These are phyloP conservation scores for Embidobia sp. DNA, from an alignment of 2,888 invertebrate species.

Conservation along the genomic window DNA sequence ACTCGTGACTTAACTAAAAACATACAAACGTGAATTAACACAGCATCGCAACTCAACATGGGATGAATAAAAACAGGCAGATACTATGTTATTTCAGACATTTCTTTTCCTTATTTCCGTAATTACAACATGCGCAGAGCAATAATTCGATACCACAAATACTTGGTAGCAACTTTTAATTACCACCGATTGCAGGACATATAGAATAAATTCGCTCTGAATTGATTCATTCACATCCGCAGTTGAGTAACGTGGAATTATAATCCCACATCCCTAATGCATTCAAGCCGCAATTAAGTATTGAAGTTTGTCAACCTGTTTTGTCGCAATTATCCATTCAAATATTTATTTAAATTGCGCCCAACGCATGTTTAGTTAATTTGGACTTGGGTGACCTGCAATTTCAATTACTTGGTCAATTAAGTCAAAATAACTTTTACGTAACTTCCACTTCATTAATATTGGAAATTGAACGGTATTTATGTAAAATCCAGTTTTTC, in stretches of 20 bases:
- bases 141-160: conserved; percentile 30
- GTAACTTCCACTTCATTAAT: too few species aligned
- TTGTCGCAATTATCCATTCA: conserved; percentile 24
- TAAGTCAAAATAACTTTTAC: too few species aligned
- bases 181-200: conserved; percentile 12
- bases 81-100: conserved; percentile 27
- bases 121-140: conserved; percentile 21
- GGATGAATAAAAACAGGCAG: conserved; percentile 4
- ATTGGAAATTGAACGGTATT: too few species aligned
- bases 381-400: background rate
- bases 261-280: conserved; percentile 20
- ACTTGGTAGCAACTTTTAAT: conserved; percentile 37
- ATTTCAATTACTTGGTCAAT: too few species aligned
- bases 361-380: conserved; percentile 23
- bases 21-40: conserved; percentile 26
- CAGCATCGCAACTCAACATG: background rate
- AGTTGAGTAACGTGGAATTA: conserved; percentile 28
- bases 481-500: too few species aligned
- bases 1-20: conserved; percentile 33
- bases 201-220: conserved; percentile 13
- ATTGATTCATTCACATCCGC: conserved; percentile 47
- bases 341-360: conserved; percentile 22
- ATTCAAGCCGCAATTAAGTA: conserved; percentile 5
- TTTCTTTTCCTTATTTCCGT: conserved; percentile 28
- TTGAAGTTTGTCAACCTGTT: conserved; percentile 27